These are phyloP conservation scores for Pinctada fucata DNA, from an alignment of 2,888 invertebrate genomes.

Conservation along the genomic window DNA sequence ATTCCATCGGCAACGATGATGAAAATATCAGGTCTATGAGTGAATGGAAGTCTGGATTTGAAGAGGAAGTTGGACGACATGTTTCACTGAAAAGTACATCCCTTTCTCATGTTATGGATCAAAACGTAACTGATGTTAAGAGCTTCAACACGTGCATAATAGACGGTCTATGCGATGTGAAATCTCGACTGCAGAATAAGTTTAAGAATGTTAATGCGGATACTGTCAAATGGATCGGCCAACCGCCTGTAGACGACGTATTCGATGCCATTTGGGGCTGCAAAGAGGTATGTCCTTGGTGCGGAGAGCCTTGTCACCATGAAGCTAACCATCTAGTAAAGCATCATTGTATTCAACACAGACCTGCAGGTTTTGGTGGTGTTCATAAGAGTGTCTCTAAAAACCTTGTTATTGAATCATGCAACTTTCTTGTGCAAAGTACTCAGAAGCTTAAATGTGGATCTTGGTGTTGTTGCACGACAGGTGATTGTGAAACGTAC, in stretches of 20 bases:
- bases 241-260: not conserved
- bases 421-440: not conserved
- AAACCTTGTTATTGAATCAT: not conserved
- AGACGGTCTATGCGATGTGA: not conserved
- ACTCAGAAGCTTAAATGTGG: not conserved
- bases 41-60: too few species aligned
- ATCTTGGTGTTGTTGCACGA: not conserved
- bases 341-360: slow-evolving; percentile 25
- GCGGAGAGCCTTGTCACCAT: slow-evolving; percentile 24
- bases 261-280: slow-evolving; percentile 25
- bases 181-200: not conserved
- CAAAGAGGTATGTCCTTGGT: slow-evolving; percentile 16
- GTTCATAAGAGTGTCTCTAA: accelerated
- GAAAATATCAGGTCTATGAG: too few species aligned
- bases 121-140: not conserved
- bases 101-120: not conserved
- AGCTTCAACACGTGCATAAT: not conserved
- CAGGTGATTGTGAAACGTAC: not conserved
- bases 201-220: not conserved
- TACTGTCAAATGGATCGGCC: slow-evolving; percentile 3
- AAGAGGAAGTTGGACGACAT: not conserved
- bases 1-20: too few species aligned
- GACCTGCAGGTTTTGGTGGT: not conserved
- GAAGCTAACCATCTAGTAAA: not conserved
- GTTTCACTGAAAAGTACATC: not conserved